These are phyloP conservation scores for Virgularia gustaviana DNA, from an alignment of 92 coral and sea anemone species.

Conservation along the genomic window DNA sequence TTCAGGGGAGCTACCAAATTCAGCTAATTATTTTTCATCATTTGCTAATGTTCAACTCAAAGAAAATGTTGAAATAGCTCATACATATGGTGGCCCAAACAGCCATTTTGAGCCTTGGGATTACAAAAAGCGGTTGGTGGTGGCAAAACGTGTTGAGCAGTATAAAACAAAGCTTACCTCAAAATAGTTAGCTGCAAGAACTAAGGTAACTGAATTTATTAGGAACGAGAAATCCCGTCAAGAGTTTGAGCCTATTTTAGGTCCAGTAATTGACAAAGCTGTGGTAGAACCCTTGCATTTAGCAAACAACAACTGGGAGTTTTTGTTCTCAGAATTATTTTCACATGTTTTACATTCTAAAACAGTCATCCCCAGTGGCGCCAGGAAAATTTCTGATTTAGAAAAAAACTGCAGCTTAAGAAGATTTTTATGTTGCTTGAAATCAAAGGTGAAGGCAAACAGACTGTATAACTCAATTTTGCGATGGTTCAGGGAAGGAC, in stretches of 20 bases:
- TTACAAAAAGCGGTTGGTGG: slow-evolving; percentile 37
- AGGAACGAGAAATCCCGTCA: slow-evolving; percentile 51
- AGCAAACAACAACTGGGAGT: slow-evolving; percentile 51
- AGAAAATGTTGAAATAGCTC: slow-evolving; percentile 30
- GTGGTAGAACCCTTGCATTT: slow-evolving; percentile 49
- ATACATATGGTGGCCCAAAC: slow-evolving; percentile 12
- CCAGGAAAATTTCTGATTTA: slow-evolving; percentile 27
- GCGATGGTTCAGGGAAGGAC: slow-evolving; percentile 43
- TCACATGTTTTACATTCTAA: slow-evolving; percentile 30
- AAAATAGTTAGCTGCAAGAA: slow-evolving; percentile 34
- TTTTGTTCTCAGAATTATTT: slow-evolving; percentile 31
- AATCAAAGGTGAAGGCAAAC: slow-evolving; percentile 33
- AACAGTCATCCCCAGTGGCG: slow-evolving; percentile 35
- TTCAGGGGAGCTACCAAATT: too few relatives aligned
- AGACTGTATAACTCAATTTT: slow-evolving; percentile 45
- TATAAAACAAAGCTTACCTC: slow-evolving; percentile 27
- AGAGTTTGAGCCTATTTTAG: slow-evolving; percentile 45
- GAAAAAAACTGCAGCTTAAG: slow-evolving; percentile 30
- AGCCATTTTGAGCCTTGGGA: slow-evolving; percentile 43
- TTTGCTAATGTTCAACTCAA: neutral
- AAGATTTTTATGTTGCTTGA: slow-evolving; percentile 38
- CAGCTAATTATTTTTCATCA: too few relatives aligned
- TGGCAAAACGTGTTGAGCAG: slow-evolving; percentile 36
- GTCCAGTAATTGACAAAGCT: slow-evolving; percentile 47
- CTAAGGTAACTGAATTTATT: slow-evolving; percentile 46